phyloP scores from a whole-genome alignment of 2,113 vertebrate species.

The Scolopax mira region DNA sequence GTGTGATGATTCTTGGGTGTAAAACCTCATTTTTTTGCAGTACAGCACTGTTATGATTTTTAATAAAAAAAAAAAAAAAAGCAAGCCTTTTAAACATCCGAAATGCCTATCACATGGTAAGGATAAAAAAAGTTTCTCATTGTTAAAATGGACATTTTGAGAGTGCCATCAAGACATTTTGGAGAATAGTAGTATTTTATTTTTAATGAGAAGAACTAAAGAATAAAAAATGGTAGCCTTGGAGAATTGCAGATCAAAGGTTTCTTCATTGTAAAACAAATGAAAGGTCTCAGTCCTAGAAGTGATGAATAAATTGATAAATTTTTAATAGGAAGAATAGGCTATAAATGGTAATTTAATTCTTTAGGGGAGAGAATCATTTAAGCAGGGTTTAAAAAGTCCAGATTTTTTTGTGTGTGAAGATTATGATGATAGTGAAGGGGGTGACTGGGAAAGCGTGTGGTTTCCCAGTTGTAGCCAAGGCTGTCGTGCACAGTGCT shows the following conservation, averaged over 20 bases:
- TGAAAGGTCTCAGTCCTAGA: constrained; percentile 66
- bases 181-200: constrained; percentile 73
- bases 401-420: constrained; percentile 6
- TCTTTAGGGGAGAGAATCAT: constrained; percentile 66
- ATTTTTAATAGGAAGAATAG: constrained; percentile 75
- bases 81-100: background rate
- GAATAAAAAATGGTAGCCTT: constrained; percentile 72
- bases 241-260: constrained; percentile 75
- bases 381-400: constrained; percentile 71
- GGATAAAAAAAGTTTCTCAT: constrained; percentile 50
- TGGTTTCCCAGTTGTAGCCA: fast-evolving
- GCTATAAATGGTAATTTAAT: constrained; percentile 73
- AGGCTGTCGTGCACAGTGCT: background rate
- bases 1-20: background rate
- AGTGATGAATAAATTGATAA: constrained; percentile 76
- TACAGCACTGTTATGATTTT: background rate
- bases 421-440: constrained; percentile 22
- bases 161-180: constrained; percentile 69
- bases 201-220: constrained; percentile 78
- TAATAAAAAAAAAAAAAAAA: background rate
- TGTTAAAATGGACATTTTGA: constrained; percentile 60
- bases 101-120: constrained; percentile 16
- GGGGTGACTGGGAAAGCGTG: background rate
- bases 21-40: background rate
- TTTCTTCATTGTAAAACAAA: constrained; percentile 77